These are phyloP conservation scores for Promerops cafer DNA, from an alignment of 2,113 vertebrate genomes.

Conservation along the genomic window DNA sequence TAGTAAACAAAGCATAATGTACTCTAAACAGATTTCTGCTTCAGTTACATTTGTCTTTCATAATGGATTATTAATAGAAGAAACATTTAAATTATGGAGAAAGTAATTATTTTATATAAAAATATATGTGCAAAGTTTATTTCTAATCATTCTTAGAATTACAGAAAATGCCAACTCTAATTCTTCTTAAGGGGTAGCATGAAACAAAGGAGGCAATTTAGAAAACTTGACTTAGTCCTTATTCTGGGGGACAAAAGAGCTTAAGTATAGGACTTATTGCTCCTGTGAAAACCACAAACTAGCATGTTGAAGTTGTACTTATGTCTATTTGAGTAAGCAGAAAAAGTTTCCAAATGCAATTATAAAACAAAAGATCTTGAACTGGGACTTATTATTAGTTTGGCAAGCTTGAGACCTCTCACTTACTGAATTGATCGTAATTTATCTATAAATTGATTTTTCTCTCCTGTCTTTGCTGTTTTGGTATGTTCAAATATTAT, in stretches of 20 bases:
- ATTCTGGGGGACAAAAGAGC: not conserved
- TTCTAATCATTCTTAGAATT: not conserved
- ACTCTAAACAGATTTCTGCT: not conserved
- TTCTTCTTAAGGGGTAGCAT: not conserved
- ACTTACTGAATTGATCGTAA: conserved; percentile 14
- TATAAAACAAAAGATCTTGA: conserved; percentile 17
- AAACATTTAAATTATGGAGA: not conserved
- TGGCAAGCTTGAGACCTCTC: not conserved
- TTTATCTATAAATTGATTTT: conserved; percentile 2
- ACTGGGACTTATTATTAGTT: not conserved
- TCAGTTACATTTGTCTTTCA: not conserved
- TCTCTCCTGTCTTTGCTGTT: not conserved
- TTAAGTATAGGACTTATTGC: not conserved
- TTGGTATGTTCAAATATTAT: not conserved
- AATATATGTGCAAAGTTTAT: not conserved
- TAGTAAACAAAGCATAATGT: not conserved
- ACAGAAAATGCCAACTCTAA: not conserved
- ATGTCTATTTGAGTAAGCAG: not conserved
- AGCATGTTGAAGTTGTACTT: not conserved
- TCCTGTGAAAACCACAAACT: not conserved
- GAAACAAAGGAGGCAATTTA: not conserved
- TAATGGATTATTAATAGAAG: not conserved
- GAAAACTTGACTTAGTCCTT: not conserved
- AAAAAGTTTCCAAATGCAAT: conserved; percentile 42
- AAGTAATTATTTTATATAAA: not conserved